Percentiles rank a stretch among this genome's conserved stretches.
phyloP scores from a whole-genome alignment of 2,888 invertebrate genomes.

The Ophion slaviceki region DNA sequence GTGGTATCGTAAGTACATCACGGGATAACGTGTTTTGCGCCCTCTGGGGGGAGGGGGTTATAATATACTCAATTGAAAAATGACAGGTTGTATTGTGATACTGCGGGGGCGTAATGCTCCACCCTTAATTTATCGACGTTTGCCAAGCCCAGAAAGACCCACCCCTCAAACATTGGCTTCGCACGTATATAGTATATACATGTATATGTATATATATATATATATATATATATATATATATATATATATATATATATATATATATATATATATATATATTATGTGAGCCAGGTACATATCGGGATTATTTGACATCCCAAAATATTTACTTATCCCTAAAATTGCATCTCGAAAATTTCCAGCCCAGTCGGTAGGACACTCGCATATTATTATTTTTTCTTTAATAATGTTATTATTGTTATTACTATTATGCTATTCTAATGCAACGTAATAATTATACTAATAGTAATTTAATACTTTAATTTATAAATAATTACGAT shows the following conservation, averaged over 20 bases:
- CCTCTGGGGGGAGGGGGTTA: not conserved
- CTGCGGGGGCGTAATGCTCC: conserved; percentile 35
- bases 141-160: conserved; percentile 51
- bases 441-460: too few species aligned
- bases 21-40: not conserved
- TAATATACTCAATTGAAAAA: conserved; percentile 38
- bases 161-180: not conserved
- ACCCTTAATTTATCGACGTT: conserved; percentile 63
- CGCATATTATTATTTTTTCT: too few species aligned
- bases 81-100: conserved; percentile 39
- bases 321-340: not conserved
- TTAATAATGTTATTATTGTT: too few species aligned
- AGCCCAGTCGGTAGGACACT: too few species aligned
- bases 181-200: not conserved
- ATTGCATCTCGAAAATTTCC: too few species aligned
- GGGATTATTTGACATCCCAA: not conserved
- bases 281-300: conserved; percentile 44
- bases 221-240: not conserved
- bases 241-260: not conserved
- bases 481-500: too few species aligned
- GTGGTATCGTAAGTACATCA: too few species aligned
- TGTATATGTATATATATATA: not conserved
- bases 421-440: too few species aligned
- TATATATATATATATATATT: not conserved
- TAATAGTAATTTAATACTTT: too few species aligned